Base-by-base conservation (phyloP, 2,113 vertebrate genomes). In the Aptenodytes forsteri region DNA sequence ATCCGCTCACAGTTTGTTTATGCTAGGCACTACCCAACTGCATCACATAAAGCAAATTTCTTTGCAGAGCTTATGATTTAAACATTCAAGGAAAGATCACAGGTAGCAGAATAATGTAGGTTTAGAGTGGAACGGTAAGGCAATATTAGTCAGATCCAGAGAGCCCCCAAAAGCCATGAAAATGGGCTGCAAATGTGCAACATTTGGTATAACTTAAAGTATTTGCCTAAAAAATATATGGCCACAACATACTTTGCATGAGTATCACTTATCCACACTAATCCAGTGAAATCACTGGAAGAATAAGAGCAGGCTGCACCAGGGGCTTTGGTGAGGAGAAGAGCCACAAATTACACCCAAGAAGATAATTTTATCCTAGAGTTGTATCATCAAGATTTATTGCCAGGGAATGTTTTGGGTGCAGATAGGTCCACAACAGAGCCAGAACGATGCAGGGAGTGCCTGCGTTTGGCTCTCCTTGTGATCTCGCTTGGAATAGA, bases 1-100 rank as follows among this genome's bases (percentile, higher is more conserved):
- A 19, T 42, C 58, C 6, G 1, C 46, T 87, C 27, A 29, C 54
- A 13, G 38, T 25, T 96, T 79, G 44, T 72, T 90, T 79, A 73
- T 91, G 78, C 78, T 26, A 70, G 66, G 42, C 91, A 40, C 62
- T 85, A 42, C 59, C 29, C 58, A 85, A 54, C 58, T 4, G 4
- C 40, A 67, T 22, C 52, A 11, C 58, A 91, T 50, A 90, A 82
- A 90, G 70, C 30, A 79, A 85, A 79, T 91, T 93, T 82, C 59
- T 82, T 91, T 66, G 66, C 82, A 86, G 72, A 79, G 59, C 54
- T 83, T 50, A 13, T 1, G 7, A 30, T 38, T 69, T 93, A 93
- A 94, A 89, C 85, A 89, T 94, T 92, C 81, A 96, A 85, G 69
- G 40, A 12, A 84, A 72, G 56, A 93, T 83, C 36, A 20, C 78